Evolutionary conservation across 64 coral and sea anemone genomes (phyloP).

Genomic region (Montipora efflorescens): DNA sequence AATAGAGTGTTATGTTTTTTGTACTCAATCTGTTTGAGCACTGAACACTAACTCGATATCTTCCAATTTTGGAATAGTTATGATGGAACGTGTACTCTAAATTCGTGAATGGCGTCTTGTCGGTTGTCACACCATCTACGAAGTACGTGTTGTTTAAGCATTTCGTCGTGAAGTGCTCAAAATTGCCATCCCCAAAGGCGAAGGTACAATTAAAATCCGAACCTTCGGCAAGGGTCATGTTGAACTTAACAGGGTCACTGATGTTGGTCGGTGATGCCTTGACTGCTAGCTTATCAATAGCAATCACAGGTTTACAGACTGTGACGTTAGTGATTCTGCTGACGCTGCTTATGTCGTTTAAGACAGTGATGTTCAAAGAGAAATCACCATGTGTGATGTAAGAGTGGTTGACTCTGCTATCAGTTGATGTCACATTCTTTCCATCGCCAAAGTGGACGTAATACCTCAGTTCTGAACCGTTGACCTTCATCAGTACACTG

Average conservation of each 20-base stretch:
- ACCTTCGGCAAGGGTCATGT: conserved; percentile 39
- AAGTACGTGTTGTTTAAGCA: conserved; percentile 70
- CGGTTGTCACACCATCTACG: conserved; percentile 34
- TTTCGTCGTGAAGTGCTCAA: background rate
- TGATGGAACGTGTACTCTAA: conserved; percentile 16
- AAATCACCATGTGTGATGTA: conserved; percentile 39
- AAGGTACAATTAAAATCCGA: conserved; percentile 78
- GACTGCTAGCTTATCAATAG: background rate
- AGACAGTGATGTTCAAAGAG: conserved; percentile 37
- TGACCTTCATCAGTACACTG: conserved; percentile 3
- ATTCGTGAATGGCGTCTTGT: conserved; percentile 73
- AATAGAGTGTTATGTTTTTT: background rate
- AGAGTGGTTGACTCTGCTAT: background rate
- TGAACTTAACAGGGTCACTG: conserved; percentile 29
- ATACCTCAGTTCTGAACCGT: conserved; percentile 62
- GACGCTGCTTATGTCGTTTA: conserved; percentile 59
- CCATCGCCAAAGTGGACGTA: conserved; percentile 37
- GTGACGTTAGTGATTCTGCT: background rate
- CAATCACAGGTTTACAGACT: conserved; percentile 76
- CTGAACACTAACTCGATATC: conserved; percentile 23
- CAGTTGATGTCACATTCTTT: conserved; percentile 22
- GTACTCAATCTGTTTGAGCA: conserved; percentile 72
- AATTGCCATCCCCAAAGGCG: conserved; percentile 42
- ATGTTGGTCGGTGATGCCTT: conserved; percentile 37
- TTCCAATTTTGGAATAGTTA: conserved; percentile 44